Conservation (phyloP, 2,797 vertebrate species). For the Adelosebastes latens region DNA sequence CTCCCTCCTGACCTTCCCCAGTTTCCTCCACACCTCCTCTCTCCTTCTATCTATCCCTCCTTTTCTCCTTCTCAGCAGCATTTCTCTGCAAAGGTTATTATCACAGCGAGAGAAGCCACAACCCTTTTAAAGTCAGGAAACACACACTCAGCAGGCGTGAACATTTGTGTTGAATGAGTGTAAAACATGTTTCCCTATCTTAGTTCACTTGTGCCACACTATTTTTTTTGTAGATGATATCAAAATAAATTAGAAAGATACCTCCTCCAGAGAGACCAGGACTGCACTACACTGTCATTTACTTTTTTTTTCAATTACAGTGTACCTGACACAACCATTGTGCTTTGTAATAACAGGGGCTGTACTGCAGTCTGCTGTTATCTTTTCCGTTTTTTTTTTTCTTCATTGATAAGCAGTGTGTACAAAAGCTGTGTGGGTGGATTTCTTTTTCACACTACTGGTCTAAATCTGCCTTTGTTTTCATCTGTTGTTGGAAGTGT, state of each 20-base stretch:
- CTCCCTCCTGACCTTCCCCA: slow-evolving; percentile 71
- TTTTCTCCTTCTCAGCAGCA: slow-evolving; percentile 24
- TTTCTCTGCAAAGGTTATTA: slow-evolving; percentile 41
- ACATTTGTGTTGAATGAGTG: not conserved
- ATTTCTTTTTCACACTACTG: not conserved
- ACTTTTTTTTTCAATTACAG: slow-evolving; percentile 16
- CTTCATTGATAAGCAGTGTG: slow-evolving; percentile 19
- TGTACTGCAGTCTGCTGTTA: not conserved
- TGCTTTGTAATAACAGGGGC: not conserved
- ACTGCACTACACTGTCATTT: not conserved
- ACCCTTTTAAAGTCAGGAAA: slow-evolving; percentile 21
- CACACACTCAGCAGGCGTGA: not conserved
- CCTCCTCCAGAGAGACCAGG: not conserved
- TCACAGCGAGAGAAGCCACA: slow-evolving; percentile 21
- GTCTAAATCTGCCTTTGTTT: slow-evolving; percentile 26
- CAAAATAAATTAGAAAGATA: slow-evolving; percentile 23
- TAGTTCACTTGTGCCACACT: not conserved
- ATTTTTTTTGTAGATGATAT: not conserved
- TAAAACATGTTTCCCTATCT: not conserved
- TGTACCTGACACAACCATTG: slow-evolving; percentile 13
- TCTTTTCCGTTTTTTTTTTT: not conserved
- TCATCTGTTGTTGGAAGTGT: not conserved
- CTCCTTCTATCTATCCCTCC: slow-evolving; percentile 29
- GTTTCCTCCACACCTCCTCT: slow-evolving; percentile 46
- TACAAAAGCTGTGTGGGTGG: not conserved